Evolutionary conservation across 2,113 vertebrate genomes (phyloP).

Genomic region (Phalacrocorax brasilianus): DNA sequence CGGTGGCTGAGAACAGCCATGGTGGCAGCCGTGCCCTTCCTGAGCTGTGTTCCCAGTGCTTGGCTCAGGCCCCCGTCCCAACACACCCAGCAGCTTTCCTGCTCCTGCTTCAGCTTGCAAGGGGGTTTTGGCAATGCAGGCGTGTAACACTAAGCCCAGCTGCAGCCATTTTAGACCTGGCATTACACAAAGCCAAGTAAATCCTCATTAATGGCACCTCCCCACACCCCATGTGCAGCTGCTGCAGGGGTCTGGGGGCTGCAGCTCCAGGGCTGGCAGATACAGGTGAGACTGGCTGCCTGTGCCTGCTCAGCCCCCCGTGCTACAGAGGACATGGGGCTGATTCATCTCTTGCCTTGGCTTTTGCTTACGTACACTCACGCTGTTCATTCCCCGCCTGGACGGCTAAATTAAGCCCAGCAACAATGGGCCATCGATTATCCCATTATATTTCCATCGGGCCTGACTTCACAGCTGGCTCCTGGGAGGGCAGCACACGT

Average conservation of each 20-base stretch:
- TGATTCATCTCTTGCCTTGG: conserved; percentile 23
- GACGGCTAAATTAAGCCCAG: conserved; percentile 49
- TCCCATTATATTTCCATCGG: conserved; percentile 39
- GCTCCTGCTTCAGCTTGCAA: neutral
- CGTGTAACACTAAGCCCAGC: neutral
- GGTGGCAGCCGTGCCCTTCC: neutral
- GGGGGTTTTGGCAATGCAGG: neutral
- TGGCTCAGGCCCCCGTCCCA: neutral
- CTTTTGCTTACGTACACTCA: neutral
- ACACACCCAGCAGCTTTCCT: neutral
- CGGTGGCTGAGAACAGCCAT: accelerated
- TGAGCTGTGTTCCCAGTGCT: accelerated
- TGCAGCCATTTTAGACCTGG: neutral
- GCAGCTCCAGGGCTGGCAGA: neutral
- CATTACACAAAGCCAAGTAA: neutral
- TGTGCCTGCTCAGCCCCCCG: neutral
- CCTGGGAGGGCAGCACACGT: neutral
- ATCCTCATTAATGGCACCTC: neutral
- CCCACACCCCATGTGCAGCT: accelerated
- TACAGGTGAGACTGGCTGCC: neutral
- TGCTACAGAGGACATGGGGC: neutral
- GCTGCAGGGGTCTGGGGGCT: neutral
- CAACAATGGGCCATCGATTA: conserved; percentile 64
- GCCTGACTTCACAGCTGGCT: neutral
- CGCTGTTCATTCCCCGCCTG: neutral